phyloP scores from a whole-genome alignment of 2,888 invertebrate species.

The Sipha maydis region DNA sequence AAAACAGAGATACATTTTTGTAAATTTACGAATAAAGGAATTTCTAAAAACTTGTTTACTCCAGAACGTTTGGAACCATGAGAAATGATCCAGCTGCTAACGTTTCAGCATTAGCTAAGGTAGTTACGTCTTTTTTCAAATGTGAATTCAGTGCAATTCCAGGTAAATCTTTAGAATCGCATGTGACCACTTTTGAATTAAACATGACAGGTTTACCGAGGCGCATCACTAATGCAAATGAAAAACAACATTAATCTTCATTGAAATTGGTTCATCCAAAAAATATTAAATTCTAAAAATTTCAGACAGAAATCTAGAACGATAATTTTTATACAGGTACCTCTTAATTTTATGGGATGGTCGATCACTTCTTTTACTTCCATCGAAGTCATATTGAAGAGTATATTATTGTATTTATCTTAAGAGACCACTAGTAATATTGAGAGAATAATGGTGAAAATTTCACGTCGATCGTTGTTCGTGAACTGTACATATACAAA shows the following conservation, averaged over 20 bases:
- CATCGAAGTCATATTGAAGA: conserved; percentile 67
- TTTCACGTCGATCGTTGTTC: too few relatives aligned
- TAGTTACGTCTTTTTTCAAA: conserved; percentile 84
- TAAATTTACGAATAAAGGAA: neutral
- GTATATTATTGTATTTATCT: too few relatives aligned
- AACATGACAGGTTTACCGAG: conserved; percentile 91
- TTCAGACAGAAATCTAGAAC: neutral
- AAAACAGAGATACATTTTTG: conserved; percentile 64
- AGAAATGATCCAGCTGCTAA: conserved; percentile 89
- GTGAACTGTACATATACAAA: too few relatives aligned
- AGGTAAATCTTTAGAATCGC: conserved; percentile 86
- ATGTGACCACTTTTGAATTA: conserved; percentile 82
- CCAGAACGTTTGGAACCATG: conserved; percentile 94
- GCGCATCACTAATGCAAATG: conserved; percentile 81
- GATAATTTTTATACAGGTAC: conserved; percentile 64
- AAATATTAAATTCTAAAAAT: neutral
- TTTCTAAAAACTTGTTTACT: conserved; percentile 69
- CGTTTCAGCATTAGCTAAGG: conserved; percentile 83
- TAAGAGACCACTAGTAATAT: too few relatives aligned
- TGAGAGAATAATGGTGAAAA: too few relatives aligned
- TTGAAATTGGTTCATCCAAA: neutral
- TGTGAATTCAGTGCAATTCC: conserved; percentile 83
- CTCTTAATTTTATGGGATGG: conserved; percentile 75
- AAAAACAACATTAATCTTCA: neutral
- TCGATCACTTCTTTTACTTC: conserved; percentile 74